A percentile compares a stretch with the other conserved stretches of the same genome.
Conservation (phyloP, 2,113 vertebrate species). For the Saguinus imperator region DNA sequence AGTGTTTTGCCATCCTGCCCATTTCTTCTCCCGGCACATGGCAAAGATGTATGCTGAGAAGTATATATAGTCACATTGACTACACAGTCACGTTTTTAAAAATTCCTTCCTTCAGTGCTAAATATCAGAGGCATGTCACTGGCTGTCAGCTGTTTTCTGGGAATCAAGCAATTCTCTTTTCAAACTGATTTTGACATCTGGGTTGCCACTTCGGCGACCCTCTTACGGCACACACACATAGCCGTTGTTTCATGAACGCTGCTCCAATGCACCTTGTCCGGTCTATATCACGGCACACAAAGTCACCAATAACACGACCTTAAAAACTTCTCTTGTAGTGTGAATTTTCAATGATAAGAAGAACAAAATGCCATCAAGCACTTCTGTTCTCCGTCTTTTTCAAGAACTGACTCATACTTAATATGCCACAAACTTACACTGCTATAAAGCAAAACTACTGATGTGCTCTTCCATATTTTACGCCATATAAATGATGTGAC, state of each 20-base stretch:
- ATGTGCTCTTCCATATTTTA: neutral
- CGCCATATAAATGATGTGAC: neutral
- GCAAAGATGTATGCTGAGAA: neutral
- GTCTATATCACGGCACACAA: accelerated
- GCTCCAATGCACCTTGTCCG: accelerated
- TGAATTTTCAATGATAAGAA: neutral
- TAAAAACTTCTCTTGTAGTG: neutral
- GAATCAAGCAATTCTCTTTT: neutral
- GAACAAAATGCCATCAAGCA: neutral
- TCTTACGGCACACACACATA: neutral
- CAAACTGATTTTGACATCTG: neutral
- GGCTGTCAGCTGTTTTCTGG: neutral
- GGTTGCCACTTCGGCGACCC: too few relatives aligned
- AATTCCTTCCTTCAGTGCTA: neutral
- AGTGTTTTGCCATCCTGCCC: neutral
- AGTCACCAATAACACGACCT: neutral
- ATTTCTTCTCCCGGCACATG: neutral
- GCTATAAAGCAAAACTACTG: neutral
- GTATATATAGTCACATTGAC: neutral
- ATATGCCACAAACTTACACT: neutral
- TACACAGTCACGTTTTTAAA: neutral
- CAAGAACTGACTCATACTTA: neutral
- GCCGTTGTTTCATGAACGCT: neutral
- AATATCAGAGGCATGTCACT: neutral
- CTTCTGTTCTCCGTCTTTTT: neutral